Percentiles rank a stretch among this genome's conserved stretches.
These are phyloP conservation scores for Choreutis nemorana DNA, from an alignment of 2,888 invertebrate species.

Conservation along the genomic window DNA sequence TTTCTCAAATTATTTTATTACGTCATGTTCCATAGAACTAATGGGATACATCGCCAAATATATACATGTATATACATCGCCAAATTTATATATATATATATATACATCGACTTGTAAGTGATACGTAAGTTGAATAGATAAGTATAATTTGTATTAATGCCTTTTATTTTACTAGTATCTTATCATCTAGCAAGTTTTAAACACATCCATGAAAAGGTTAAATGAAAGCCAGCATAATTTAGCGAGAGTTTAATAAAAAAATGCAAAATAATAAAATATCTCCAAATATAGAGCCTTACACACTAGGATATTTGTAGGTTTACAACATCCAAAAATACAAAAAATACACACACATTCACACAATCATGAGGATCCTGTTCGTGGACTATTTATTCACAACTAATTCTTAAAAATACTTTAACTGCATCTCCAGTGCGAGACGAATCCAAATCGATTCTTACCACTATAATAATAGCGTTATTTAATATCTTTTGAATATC, in stretches of 20 bases:
- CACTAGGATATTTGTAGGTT: slow-evolving; percentile 49
- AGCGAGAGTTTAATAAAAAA: slow-evolving; percentile 67
- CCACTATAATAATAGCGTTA: too few species aligned
- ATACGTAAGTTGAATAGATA: too few species aligned
- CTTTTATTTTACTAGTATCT: background rate
- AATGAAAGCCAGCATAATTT: slow-evolving; percentile 38
- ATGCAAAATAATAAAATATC: slow-evolving; percentile 65
- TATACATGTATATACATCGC: too few species aligned
- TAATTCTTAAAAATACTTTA: too few species aligned
- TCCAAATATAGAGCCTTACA: slow-evolving; percentile 64
- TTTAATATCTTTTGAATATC: too few species aligned
- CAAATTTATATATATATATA: too few species aligned
- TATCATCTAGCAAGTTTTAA: background rate
- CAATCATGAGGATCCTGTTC: slow-evolving; percentile 16
- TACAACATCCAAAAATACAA: slow-evolving; percentile 53
- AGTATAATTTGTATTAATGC: background rate
- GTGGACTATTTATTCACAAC: slow-evolving; percentile 3
- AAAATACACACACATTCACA: slow-evolving; percentile 43
- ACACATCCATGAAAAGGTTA: slow-evolving; percentile 4
- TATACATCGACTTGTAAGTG: too few species aligned
- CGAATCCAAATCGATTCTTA: too few species aligned
- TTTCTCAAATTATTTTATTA: too few species aligned
- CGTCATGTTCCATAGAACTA: too few species aligned
- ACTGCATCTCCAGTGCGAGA: too few species aligned
- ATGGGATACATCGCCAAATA: too few species aligned